Evolutionary conservation across 2,113 vertebrate species (phyloP).

Genomic region (Arizona elegans): DNA sequence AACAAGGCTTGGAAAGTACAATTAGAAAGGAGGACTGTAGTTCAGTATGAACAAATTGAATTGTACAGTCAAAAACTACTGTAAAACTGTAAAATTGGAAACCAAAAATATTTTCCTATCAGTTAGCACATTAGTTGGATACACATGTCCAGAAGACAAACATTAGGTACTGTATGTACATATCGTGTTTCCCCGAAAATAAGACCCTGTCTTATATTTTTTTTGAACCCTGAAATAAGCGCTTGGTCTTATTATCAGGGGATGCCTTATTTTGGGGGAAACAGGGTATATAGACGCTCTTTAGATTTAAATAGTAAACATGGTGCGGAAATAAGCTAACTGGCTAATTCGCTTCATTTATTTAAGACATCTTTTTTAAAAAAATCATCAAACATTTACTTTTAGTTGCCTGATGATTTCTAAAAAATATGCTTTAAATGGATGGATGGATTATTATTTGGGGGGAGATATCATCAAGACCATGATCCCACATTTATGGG

Average conservation of each 20-base stretch:
- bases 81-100: not conserved
- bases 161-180: not conserved
- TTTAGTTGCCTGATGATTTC: not conserved
- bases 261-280: too few relatives aligned
- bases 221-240: too few relatives aligned
- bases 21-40: not conserved
- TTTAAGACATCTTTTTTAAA: not conserved
- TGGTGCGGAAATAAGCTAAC: not conserved
- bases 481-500: not conserved
- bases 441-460: not conserved
- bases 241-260: too few relatives aligned
- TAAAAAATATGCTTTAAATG: not conserved
- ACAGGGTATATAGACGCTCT: not conserved
- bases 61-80: not conserved
- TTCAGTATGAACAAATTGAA: not conserved
- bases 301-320: not conserved
- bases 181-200: too few relatives aligned
- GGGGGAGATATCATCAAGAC: not conserved
- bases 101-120: not conserved
- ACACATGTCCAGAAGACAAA: not conserved
- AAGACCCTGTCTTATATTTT: too few relatives aligned
- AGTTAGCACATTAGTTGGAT: not conserved
- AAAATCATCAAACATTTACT: not conserved
- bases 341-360: not conserved
- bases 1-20: not conserved